Base-by-base conservation (phyloP, 2,113 vertebrate genomes). In the Dicentrarchus labrax region DNA sequence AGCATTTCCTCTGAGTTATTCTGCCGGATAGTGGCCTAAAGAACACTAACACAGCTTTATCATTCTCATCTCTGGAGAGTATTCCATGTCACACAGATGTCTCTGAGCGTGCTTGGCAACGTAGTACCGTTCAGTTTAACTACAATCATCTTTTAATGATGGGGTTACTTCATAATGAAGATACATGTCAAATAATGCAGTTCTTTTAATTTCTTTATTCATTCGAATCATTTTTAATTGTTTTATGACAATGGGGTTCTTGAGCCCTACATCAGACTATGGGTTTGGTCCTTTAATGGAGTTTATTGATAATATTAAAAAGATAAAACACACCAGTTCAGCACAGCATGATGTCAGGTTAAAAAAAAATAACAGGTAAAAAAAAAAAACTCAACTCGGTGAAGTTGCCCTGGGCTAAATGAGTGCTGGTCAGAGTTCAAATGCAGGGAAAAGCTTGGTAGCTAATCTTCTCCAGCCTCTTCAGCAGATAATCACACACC, bases 401-500 rank as follows among this genome's bases (percentile, higher is more conserved):
- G 19, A 47, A 47, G 22, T 5, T 48, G 41, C 8, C 12, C 17
- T 12, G 11, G 3, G 19, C 0, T 43, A 54, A 72, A 56, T 38
- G 60, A 56, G 39, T 60, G 6, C 57, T 36, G 50, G 10, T 59
- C 66, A 41, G 21, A 21, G n/a, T n/a, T 62, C 64, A 62, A 47
- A 72, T 48, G 9, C 4, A 24, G 19, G 8, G 57, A n/a, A 53
- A 51, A 41, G 19, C 24, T 15, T 38, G 19, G 22, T 8, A 38
- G 43, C 8, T 50, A 1, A 62, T 17, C 21, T 4, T 36, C 4
- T 1, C 1, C 69, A 6, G 62, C 47, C 61, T 54, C 16, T 39
- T 66, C n/a, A 2, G 61, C 21, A 70, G 48, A 83, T 72, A 74
- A 84, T 75, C 51, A 74, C 72, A 80, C 68, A 78, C 77, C 67